Evolutionary conservation across 2,113 vertebrate genomes (phyloP).

Genomic region (Atrichornis clamosus): DNA sequence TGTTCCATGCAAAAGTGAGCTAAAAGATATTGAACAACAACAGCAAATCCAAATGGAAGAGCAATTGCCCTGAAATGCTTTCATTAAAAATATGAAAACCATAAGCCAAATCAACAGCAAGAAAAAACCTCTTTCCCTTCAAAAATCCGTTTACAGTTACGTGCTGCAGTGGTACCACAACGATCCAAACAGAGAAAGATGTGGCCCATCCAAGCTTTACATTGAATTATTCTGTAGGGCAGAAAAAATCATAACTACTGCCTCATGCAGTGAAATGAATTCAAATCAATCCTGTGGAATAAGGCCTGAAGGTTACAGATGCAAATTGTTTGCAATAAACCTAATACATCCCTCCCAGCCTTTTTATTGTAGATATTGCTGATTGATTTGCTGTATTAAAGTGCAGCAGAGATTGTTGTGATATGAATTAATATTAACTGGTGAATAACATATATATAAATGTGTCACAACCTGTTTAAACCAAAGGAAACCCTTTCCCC

Average conservation of each 20-base stretch:
- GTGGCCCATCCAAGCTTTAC: background rate
- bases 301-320: constrained; percentile 29
- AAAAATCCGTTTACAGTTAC: background rate
- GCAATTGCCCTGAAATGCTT: background rate
- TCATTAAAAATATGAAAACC: background rate
- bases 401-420: background rate
- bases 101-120: background rate
- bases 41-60: background rate
- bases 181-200: background rate
- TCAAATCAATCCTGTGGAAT: constrained; percentile 14
- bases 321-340: constrained; percentile 24
- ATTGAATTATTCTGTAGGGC: background rate
- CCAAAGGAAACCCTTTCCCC: background rate
- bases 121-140: background rate
- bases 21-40: background rate
- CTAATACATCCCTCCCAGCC: background rate
- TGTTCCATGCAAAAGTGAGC: background rate
- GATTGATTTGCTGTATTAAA: constrained; percentile 14
- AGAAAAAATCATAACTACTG: background rate
- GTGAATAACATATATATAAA: background rate
- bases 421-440: constrained; percentile 42
- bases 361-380: background rate
- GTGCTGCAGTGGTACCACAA: background rate
- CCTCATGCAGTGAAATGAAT: background rate
- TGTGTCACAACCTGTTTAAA: constrained; percentile 22